phyloP scores from a whole-genome alignment of 2,113 vertebrate genomes.

The Rhynchomys soricoides region DNA sequence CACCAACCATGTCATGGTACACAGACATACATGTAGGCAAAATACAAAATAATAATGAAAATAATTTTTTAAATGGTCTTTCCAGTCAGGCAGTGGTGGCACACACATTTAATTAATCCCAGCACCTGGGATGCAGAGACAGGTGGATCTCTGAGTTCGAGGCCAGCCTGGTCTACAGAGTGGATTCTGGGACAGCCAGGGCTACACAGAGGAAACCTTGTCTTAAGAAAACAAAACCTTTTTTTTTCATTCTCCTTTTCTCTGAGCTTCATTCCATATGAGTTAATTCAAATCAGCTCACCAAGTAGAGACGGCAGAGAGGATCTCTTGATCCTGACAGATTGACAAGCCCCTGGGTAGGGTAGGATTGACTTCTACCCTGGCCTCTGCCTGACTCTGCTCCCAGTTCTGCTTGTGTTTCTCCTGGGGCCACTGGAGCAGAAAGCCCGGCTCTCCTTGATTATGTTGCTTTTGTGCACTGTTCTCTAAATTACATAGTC shows the following conservation, averaged over 20 bases:
- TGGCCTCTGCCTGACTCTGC: neutral
- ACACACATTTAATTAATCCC: neutral
- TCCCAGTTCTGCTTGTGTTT: neutral
- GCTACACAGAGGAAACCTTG: neutral
- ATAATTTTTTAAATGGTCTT: neutral
- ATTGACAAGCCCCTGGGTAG: neutral
- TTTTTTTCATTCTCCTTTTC: neutral
- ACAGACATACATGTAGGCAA: neutral
- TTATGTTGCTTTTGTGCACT: rapidly evolving
- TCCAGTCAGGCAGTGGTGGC: neutral
- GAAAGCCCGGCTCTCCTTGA: neutral
- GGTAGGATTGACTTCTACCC: neutral
- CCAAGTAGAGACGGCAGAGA: neutral
- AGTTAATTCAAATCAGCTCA: neutral
- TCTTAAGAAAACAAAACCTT: neutral
- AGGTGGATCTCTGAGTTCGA: neutral
- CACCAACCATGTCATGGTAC: too few species aligned
- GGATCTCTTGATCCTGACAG: neutral
- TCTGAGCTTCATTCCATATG: neutral
- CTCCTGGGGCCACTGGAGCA: neutral
- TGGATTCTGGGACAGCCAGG: neutral
- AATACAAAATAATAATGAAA: neutral
- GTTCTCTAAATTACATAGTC: neutral
- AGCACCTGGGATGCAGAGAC: neutral
- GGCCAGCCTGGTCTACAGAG: neutral